Evolutionary conservation across 2,113 vertebrate genomes (phyloP), one percentile per base, ranked within the genome.

Genomic region (Lepisosteus oculatus): DNA sequence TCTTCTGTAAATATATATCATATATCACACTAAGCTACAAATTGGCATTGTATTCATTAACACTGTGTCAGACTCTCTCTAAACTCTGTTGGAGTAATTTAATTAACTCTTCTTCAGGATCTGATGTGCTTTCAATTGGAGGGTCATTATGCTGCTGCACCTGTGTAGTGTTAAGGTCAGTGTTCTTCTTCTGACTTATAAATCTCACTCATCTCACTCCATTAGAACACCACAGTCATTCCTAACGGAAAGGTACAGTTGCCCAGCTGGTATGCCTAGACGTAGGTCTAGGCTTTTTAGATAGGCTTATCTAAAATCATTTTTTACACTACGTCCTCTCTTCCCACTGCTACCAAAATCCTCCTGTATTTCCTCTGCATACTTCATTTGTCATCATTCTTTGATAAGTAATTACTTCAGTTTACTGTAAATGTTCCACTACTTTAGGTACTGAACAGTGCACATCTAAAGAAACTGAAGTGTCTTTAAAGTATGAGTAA

Each of bases 111-210:
- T 94, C 89, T 91, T 90, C 93, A 99, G 96, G 96, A 95, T 93
- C 92, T 95, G 95, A 91, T 95, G 94, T 93, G 87, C 93, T 92
- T 95, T 93, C 92, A 94, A 92, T 94, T 93, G 92, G 90, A 91
- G 94, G 90, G 88, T 95, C 96, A 96, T 94, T 94, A 99, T 98
- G 97, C 95, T 99, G 96, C 95, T 98, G 91, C 96, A 96, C 93
- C 95, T 99, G 93, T 98, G 96, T 97, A 98, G 95, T 94, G 95
- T 99, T 90, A 99, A 98, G 97, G 97, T 99, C 93, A 98, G 97
- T 98, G 92, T 86, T 88, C 76, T 90, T 94, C 92, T 94, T 93
- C 90, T 94, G 90, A 65, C 90, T 93, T 93, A 81, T 94, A 92
- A 6, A 93, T 90, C 55, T 85, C 88, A 92, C 89, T 79, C 89